Evolutionary conservation across 2,888 invertebrate genomes (phyloP), one percentile per base, ranked within the genome.

Genomic region (Poecilobothrus nobilitatus): DNA sequence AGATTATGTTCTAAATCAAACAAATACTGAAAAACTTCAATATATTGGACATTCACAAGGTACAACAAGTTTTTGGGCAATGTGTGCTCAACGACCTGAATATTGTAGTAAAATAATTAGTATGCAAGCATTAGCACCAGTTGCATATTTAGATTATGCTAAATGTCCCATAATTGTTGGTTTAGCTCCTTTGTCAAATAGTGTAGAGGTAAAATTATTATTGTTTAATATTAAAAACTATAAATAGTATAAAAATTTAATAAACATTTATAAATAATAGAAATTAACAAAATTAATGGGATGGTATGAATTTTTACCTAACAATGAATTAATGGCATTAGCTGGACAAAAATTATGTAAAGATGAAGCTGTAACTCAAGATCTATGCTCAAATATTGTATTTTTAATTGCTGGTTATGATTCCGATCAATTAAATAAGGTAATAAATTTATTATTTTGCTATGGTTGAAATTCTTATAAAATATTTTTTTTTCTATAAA

Each of bases 1-100:
- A 44, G 81, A 86, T 73, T 82, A 82, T 72, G 80, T 85, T 9
- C 68, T 80, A 7, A 21, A 70, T 2, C 34, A 37, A 1, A 85
- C 86, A 0, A 78, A 80, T 0, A 78, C 81, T 34, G 66, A 79
- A 5, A 77, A 83, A 61, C 68, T 88, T 1, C 82, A 83, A 71
- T 88, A 86, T 76, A 75, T 86, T 12, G 88, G 87, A 0, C 86
- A 88, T 75, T 87, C 86, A 5, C 78, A 80, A 75, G 88, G 87
- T 33, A 79, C 81, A 1, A 82, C 82, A 0, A 71, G 75, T 9
- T 70, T 71, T 61, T 77, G 79, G 61, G 78, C 80, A 41, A 73
- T 81, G 72, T 77, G 78, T 66, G 76, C 80, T 6, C 71, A 74
- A 41, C 74, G 76, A 66, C 80, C 81, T 3, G 78, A 79, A 69